phyloP scores from a whole-genome alignment of 2,113 vertebrate species.

The Diadophis punctatus region DNA sequence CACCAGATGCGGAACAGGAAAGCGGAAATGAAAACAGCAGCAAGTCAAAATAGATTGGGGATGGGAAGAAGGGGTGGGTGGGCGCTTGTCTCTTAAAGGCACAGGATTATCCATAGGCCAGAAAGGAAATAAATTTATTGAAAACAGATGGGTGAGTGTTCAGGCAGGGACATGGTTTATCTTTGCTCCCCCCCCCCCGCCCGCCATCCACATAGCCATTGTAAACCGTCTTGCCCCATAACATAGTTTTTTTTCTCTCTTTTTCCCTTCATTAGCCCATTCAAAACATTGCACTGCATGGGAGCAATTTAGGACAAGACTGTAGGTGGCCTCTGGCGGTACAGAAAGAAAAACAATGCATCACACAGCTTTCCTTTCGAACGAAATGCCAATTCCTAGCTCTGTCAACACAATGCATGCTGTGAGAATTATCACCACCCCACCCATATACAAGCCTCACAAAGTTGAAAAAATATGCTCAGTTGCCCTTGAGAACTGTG shows the following conservation, averaged over 20 bases:
- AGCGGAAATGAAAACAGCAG: conserved; percentile 10
- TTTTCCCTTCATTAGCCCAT: background rate
- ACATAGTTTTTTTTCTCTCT: background rate
- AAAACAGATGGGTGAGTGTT: background rate
- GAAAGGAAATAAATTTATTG: background rate
- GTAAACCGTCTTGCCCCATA: background rate
- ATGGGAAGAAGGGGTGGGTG: background rate
- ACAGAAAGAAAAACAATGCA: background rate
- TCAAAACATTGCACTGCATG: background rate
- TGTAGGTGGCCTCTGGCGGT: background rate
- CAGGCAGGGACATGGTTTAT: background rate
- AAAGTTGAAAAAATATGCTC: background rate
- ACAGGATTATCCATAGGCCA: background rate
- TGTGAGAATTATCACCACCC: background rate
- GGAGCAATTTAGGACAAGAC: background rate
- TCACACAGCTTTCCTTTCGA: background rate
- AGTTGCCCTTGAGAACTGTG: background rate
- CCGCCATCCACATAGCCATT: background rate
- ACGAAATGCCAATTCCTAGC: background rate
- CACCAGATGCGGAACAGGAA: conserved; percentile 23
- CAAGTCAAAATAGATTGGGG: conserved; percentile 15
- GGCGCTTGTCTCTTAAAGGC: background rate
- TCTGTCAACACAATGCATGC: background rate
- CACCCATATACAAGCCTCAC: background rate
- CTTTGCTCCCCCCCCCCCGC: too few species aligned